Base-by-base conservation (phyloP, 2,113 vertebrate genomes). In the Prionailurus bengalensis region DNA sequence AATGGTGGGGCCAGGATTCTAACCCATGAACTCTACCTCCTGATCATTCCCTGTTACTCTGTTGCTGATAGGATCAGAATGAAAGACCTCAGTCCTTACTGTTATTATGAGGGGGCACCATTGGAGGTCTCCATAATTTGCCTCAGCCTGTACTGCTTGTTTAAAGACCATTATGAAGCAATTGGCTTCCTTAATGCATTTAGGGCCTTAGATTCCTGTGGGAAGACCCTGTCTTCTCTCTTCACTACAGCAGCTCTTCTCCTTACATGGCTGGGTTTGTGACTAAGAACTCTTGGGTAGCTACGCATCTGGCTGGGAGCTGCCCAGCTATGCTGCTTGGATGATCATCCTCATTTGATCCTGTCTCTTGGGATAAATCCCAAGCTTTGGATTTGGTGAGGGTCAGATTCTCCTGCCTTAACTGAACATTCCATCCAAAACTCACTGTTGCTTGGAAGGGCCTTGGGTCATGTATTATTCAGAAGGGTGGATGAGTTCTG, bases 381-480 rank as follows among this genome's bases (percentile, higher is more conserved):
- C 5, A 79, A 78, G 87, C 76, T 92, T 88, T 95, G 83, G 76
- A 74, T 85, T 95, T 95, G 76, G 53, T 94, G 79, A 88, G n/a
- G 8, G 74, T 94, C 63, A 55, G 79, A 93, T 70, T 88, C 58
- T 94, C 4, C 55, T 92, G 39, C 63, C 71, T 97, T 91, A 17
- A 73, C 23, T 73, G 36, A 92, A 53, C 36, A 6, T 93, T 95
- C 78, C 29, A 17, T 83, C 61, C 63, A 82, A 71, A 94, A 79
- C 78, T 90, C 48, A 6, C n/a, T 70, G 92, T 84, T 94, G 76
- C 73, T 68, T 89, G 36, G 90, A 73, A 96, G 61, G 78, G 86
- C 73, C 92, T 90, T 63, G 55, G 91, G n/a, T 48, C 84, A 89
- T 97, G 25, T 48, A 88, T 97, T 97, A 94, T 80, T 97, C 85